phyloP scores from a whole-genome alignment of 2,888 invertebrate species.

The Archaeoteleia sp. region DNA sequence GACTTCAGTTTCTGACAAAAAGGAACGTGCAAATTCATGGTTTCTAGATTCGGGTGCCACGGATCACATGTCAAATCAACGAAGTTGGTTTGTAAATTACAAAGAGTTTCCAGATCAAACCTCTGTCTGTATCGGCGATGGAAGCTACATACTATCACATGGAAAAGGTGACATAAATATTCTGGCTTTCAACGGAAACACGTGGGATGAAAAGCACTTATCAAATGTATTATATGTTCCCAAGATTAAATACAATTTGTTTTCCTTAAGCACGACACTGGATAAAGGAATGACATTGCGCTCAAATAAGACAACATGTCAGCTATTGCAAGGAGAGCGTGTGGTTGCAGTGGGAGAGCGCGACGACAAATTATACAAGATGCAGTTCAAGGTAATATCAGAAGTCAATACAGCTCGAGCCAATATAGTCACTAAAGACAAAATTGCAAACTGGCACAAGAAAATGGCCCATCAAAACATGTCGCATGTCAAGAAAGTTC shows the following conservation, averaged over 20 bases:
- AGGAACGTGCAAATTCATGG: constrained; percentile 12
- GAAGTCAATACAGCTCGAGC: not conserved
- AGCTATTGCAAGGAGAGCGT: constrained; percentile 8
- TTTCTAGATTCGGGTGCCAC: constrained; percentile 36
- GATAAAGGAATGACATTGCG: constrained; percentile 41
- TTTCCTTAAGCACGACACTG: constrained; percentile 25
- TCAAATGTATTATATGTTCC: constrained; percentile 29
- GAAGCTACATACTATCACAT: constrained; percentile 21
- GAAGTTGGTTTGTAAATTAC: constrained; percentile 39
- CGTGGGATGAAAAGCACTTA: constrained; percentile 43
- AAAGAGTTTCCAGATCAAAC: not conserved
- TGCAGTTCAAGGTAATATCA: not conserved
- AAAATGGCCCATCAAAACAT: not conserved
- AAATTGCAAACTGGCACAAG: not conserved
- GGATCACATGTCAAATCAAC: constrained; percentile 34
- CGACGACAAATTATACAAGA: not conserved
- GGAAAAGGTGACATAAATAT: constrained; percentile 50
- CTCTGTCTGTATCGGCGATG: constrained; percentile 42
- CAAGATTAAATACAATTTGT: constrained; percentile 21
- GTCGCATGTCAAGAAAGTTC: not conserved
- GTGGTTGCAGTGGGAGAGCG: constrained; percentile 33
- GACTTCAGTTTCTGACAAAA: not conserved
- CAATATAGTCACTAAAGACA: not conserved
- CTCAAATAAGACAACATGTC: constrained; percentile 28
- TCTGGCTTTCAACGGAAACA: constrained; percentile 38